Evolutionary conservation across 2,797 vertebrate genomes (phyloP).

Genomic region (Vireo griseus): DNA sequence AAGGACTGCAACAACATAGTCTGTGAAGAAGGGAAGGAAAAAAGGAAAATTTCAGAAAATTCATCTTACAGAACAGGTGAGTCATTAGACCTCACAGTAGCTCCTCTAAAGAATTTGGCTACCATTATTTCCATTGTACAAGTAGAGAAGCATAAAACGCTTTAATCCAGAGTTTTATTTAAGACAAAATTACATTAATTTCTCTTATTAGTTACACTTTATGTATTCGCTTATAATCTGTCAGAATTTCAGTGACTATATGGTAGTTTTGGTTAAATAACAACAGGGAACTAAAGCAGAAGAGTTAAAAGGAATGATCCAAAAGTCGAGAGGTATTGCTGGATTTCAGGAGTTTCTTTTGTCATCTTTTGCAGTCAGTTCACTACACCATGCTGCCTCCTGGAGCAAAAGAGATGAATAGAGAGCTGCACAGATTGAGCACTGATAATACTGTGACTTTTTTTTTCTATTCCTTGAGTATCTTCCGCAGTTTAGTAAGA

Average conservation of each 20-base stretch:
- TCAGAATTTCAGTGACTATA: background rate
- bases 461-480: background rate
- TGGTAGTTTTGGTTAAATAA: background rate
- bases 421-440: background rate
- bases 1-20: background rate
- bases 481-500: background rate
- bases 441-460: background rate
- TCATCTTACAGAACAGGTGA: background rate
- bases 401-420: constrained; percentile 46
- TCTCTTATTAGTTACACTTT: background rate
- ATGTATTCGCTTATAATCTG: background rate
- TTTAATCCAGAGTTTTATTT: background rate
- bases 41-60: background rate
- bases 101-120: background rate
- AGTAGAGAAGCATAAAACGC: background rate
- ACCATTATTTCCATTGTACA: background rate
- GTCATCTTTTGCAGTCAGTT: constrained; percentile 12
- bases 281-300: background rate
- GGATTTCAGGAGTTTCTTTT: background rate
- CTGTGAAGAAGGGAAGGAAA: background rate
- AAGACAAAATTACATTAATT: background rate
- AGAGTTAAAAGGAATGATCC: background rate
- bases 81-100: background rate
- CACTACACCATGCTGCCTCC: constrained; percentile 58
- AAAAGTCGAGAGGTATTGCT: background rate